Conservation (phyloP, 2,113 vertebrate genomes). For the Syngnathoides biaculeatus region DNA sequence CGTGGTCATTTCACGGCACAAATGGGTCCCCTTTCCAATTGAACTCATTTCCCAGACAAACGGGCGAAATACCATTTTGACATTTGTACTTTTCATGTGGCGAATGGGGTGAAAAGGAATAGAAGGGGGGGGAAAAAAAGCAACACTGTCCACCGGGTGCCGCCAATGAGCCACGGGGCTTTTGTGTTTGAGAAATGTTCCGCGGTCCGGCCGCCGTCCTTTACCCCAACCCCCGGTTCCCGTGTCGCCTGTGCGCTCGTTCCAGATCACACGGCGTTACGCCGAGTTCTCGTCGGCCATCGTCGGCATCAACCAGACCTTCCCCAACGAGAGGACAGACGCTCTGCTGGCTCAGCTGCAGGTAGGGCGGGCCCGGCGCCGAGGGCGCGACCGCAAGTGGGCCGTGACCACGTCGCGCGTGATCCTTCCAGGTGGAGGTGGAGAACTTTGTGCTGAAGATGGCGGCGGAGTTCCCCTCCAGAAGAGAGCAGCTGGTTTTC, state of each 20-base stretch:
- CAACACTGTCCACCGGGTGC: too few species aligned
- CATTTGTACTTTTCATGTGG: too few species aligned
- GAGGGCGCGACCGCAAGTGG: too few species aligned
- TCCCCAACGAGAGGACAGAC: slow-evolving; percentile 83
- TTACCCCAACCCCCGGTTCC: slow-evolving; percentile 49
- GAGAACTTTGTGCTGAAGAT: slow-evolving; percentile 93
- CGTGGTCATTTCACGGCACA: too few species aligned
- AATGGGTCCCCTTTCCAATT: too few species aligned
- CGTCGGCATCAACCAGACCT: slow-evolving; percentile 91
- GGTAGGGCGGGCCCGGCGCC: slow-evolving; percentile 55
- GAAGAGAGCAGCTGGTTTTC: slow-evolving; percentile 90
- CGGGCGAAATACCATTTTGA: too few species aligned
- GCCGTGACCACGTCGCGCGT: not conserved
- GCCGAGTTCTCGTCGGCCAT: slow-evolving; percentile 90
- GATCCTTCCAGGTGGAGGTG: slow-evolving; percentile 79
- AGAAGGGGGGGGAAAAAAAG: too few species aligned
- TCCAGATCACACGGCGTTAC: slow-evolving; percentile 85
- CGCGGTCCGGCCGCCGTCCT: too few species aligned
- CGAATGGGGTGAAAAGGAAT: too few species aligned
- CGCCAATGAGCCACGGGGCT: too few species aligned
- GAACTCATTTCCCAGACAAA: too few species aligned
- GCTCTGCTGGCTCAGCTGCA: slow-evolving; percentile 83
- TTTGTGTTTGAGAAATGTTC: too few species aligned
- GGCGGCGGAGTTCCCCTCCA: slow-evolving; percentile 89
- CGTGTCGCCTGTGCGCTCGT: not conserved